Conservation (phyloP, 2,888 invertebrate genomes). For the Scaptodrosophila latifasciaeformis region DNA sequence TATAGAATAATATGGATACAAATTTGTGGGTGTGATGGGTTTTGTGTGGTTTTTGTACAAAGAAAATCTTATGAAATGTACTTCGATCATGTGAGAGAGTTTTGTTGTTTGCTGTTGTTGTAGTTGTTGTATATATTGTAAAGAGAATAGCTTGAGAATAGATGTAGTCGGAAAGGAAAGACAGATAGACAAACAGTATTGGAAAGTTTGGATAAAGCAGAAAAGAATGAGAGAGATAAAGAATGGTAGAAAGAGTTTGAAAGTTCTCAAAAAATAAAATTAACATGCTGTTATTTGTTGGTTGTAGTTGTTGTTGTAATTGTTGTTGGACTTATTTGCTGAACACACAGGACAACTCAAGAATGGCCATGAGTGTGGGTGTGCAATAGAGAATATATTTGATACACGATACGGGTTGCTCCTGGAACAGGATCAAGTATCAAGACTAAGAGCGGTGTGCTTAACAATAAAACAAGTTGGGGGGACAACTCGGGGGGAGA, state of each 20-base stretch:
- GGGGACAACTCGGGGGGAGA: slow-evolving; percentile 18
- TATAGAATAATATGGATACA: slow-evolving; percentile 22
- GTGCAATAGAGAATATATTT: no score
- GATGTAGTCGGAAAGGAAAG: slow-evolving; percentile 3
- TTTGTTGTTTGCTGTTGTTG: not conserved
- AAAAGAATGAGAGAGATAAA: slow-evolving; percentile 15
- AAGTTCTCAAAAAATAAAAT: slow-evolving; percentile 62
- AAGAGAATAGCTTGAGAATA: not conserved
- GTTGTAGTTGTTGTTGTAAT: slow-evolving; percentile 47
- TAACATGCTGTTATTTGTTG: slow-evolving; percentile 62
- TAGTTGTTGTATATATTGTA: not conserved
- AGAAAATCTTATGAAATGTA: not conserved
- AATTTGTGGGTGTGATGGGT: slow-evolving; percentile 14
- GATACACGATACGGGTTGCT: no score
- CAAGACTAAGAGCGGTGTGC: slow-evolving; percentile 61
- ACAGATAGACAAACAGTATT: slow-evolving; percentile 15
- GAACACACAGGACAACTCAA: slow-evolving; percentile 49
- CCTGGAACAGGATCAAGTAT: no score
- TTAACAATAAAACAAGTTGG: slow-evolving; percentile 39
- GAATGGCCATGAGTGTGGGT: slow-evolving; percentile 36
- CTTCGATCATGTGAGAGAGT: no score
- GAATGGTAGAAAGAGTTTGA: slow-evolving; percentile 23
- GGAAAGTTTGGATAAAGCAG: not conserved
- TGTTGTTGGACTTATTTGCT: slow-evolving; percentile 62
- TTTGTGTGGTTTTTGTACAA: not conserved